Base-by-base conservation (phyloP, 2,888 invertebrate genomes). In the Parnassius smintheus region DNA sequence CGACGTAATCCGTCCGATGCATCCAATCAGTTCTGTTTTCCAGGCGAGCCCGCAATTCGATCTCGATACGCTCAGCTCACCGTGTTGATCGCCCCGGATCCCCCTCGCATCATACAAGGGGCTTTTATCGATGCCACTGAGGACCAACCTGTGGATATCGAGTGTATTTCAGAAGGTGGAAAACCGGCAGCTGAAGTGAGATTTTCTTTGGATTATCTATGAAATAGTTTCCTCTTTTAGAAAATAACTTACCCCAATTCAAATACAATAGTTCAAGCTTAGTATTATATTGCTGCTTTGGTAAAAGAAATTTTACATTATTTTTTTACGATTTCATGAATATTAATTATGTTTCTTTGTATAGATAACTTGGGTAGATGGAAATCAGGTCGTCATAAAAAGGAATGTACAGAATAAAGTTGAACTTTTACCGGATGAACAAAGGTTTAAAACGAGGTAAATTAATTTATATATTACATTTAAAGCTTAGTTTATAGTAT, bases 291-390 rank as follows among this genome's bases (percentile, higher is more conserved):
- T 46, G 8, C n/a, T n/a, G n/a, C n/a, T 46, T 46, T 10, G 10
- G 11, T 44, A 44, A 11, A 11, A 44, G 2, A 11, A 44, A 11
- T 11, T 44, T 44, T 11, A 3, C 10, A 44, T 44, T 44, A 44
- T 13, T 13, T 49, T 4, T 2, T n/a, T n/a, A 49, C 12, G 25
- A 35, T 11, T 1, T n/a, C 11, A 7, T 42, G 35, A 59, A 13
- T 52, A 13, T 18, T 12, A 42, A 11, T 59, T 59, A 44, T 44
- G 68, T 56, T 66, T 58, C 70, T 13, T 49, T 13, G 13, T n/a
- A 2, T 85, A 96, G 95, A 97, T 98, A 73, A 97, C 97, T n/a
- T 98, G 98, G 98, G 96, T 97, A 66, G 97, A 98, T 81, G 96
- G 96, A 9, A 93, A 95, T 65, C 97, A 97, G 42, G 96, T 95